Percentiles rank a stretch among this genome's conserved stretches.
phyloP scores from a whole-genome alignment of 2,797 vertebrate genomes.

The Liasis olivaceus region DNA sequence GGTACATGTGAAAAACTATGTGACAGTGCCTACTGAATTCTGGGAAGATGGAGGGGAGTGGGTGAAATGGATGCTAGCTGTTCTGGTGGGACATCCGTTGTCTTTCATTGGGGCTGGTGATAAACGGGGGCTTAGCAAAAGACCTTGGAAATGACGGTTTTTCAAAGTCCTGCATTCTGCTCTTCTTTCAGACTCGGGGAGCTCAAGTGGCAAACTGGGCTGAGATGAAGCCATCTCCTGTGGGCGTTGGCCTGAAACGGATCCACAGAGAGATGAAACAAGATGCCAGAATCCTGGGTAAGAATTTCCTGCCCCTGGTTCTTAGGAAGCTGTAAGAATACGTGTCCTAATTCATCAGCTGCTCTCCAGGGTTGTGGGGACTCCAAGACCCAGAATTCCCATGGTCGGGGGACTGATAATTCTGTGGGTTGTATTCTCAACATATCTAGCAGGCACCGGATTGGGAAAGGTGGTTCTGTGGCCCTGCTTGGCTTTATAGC shows the following conservation, averaged over 20 bases:
- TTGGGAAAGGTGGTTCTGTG: background rate
- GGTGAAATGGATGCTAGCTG: background rate
- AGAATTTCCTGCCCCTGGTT: background rate
- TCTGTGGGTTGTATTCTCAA: background rate
- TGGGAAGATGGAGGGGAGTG: background rate
- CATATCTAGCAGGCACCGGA: background rate
- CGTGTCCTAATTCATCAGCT: background rate
- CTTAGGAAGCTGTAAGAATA: background rate
- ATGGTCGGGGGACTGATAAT: background rate
- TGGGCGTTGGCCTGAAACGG: background rate
- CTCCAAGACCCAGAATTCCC: background rate
- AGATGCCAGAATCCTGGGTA: slow-evolving; percentile 5
- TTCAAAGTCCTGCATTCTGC: background rate
- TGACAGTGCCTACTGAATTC: too few relatives aligned
- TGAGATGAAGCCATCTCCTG: background rate
- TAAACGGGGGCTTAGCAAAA: background rate
- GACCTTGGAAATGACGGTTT: background rate
- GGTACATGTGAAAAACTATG: too few relatives aligned
- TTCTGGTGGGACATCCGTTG: background rate
- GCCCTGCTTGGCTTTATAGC: too few relatives aligned
- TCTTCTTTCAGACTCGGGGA: slow-evolving; percentile 7
- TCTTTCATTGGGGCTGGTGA: background rate
- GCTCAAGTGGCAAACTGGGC: background rate
- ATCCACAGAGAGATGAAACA: slow-evolving; percentile 3
- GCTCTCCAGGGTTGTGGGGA: background rate